Percentiles rank a stretch among this genome's conserved stretches.
These are phyloP conservation scores for Ploceus nigricollis DNA, from an alignment of 2,113 vertebrate species.

Conservation along the genomic window DNA sequence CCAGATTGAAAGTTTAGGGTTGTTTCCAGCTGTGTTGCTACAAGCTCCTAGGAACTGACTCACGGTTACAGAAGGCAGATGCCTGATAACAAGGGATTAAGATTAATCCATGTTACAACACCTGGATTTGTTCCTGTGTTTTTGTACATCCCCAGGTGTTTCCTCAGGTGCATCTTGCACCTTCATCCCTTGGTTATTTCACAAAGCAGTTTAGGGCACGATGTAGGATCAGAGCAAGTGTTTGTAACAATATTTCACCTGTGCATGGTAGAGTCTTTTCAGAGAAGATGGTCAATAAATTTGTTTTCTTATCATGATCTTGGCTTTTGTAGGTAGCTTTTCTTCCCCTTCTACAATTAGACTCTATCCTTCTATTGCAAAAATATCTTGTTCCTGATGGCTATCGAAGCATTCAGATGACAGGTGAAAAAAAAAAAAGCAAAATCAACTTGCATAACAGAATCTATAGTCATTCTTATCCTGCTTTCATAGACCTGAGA, in stretches of 20 bases:
- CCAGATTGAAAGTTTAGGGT: not conserved
- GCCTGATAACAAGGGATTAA: not conserved
- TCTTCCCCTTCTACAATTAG: not conserved
- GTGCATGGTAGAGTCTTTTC: not conserved
- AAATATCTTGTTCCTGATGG: not conserved
- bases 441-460: not conserved
- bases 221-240: not conserved
- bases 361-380: not conserved
- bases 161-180: fast-evolving
- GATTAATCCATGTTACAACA: not conserved
- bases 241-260: not conserved
- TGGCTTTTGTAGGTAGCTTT: not conserved
- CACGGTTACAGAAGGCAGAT: not conserved
- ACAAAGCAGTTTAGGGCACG: not conserved
- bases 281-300: not conserved
- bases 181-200: not conserved
- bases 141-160: not conserved
- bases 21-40: not conserved
- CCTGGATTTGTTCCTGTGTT: not conserved
- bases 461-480: not conserved
- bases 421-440: not conserved
- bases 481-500: not conserved
- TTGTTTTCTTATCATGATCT: not conserved
- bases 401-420: not conserved
- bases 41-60: not conserved